These are phyloP conservation scores for Smittia aterrima DNA, from an alignment of 2,888 invertebrate genomes.

Conservation along the genomic window DNA sequence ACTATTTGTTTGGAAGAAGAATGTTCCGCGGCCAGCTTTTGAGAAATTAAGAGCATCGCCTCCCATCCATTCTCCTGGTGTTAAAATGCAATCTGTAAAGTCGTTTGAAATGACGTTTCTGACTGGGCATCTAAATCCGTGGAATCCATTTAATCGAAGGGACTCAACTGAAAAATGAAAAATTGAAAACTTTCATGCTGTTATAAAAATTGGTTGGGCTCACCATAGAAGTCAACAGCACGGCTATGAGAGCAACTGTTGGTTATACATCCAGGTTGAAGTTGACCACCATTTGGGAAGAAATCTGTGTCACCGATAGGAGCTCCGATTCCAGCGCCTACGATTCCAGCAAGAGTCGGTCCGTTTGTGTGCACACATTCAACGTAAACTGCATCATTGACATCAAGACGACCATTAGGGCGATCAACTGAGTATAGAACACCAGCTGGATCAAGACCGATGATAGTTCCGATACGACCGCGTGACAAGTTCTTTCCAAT, in stretches of 20 bases:
- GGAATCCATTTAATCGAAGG: constrained; percentile 41
- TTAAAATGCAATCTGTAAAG: constrained; percentile 43
- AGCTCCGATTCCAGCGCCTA: constrained; percentile 46
- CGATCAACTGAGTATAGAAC: constrained; percentile 48
- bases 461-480: constrained; percentile 47
- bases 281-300: constrained; percentile 51
- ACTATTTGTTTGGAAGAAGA: background rate
- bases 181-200: background rate
- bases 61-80: constrained; percentile 43
- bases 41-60: constrained; percentile 47
- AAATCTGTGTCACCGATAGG: constrained; percentile 52
- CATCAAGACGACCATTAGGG: constrained; percentile 49
- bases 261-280: constrained; percentile 50
- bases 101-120: constrained; percentile 45
- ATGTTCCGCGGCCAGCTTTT: background rate
- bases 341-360: constrained; percentile 45
- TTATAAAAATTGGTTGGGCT: background rate
- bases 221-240: constrained; percentile 46
- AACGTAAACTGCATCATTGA: constrained; percentile 50
- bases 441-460: constrained; percentile 51
- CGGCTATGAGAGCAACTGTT: constrained; percentile 50
- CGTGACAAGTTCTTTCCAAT: constrained; percentile 47
- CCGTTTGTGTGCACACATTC: constrained; percentile 53
- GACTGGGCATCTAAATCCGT: constrained; percentile 41
- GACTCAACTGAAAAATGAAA: constrained; percentile 47